Evolutionary conservation across 92 coral and sea anemone genomes (phyloP), one percentile per base, ranked within the genome.

Genomic region (Blastomussa wellsi): DNA sequence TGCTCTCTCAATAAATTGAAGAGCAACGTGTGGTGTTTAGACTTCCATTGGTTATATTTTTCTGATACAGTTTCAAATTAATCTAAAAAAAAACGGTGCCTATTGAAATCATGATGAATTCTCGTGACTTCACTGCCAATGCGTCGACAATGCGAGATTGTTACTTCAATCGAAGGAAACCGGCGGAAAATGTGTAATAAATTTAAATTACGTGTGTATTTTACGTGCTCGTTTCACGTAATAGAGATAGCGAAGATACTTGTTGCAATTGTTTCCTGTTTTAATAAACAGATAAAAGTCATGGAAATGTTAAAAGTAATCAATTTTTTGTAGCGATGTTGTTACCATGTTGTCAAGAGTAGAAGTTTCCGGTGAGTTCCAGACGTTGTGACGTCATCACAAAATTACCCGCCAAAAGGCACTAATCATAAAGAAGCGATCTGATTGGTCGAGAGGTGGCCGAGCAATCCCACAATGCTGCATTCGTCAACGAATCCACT

Each of bases 281-380:
- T 70, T 11, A 74, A 38, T 74, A 37, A 60, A 74, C 74, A 60
- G 65, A 60, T 42, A 36, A 59, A 20, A 24, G 41, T 67, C 64
- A 74, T 32, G 13, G 72, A 57, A 59, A 75, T 59, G 17, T 32
- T 53, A 74, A 71, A 59, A 39, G 35, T 29, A 62, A 57, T 74
- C 80, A 47, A 33, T 26, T 57, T 74, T 74, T 32, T 83, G 59
- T 71, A 24, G 37, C 72, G 29, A 37, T 72, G 69, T 73, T 37
- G 48, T 74, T 70, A 38, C 72, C 49, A 49, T 71, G 55, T 59
- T 76, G 87, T 74, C 55, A 75, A 76, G 83, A 22, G 32, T 37
- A 39, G 89, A 88, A 88, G 74, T 78, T 88, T 91, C 94, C 94
- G 82, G 88, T 35, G 37, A 38, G 79, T 88, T 88, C 86, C 60